phyloP scores from a whole-genome alignment of 2,113 vertebrate species.

The Phyllostomus hastatus region DNA sequence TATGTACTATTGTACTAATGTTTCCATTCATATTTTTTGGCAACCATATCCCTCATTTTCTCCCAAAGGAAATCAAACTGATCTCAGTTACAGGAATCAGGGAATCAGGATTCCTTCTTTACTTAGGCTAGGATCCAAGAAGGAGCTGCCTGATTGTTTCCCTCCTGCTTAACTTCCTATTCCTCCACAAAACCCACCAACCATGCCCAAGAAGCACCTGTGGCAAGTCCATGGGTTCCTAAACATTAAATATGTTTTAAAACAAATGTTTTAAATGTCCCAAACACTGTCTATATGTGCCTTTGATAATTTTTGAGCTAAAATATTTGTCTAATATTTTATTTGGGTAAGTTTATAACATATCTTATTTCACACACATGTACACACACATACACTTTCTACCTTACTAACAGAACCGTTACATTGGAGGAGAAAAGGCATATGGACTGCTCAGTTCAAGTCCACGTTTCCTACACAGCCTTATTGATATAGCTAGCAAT shows the following conservation, averaged over 20 bases:
- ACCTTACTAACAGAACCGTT: neutral
- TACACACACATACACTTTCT: neutral
- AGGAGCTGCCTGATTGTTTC: rapidly evolving
- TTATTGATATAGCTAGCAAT: neutral
- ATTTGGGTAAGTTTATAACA: neutral
- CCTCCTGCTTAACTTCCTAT: neutral
- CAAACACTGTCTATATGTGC: neutral
- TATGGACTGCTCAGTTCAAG: neutral
- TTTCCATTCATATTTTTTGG: neutral
- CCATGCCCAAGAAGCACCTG: neutral
- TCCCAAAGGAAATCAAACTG: neutral
- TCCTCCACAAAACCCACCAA: neutral
- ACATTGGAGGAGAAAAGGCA: neutral
- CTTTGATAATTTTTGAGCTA: neutral
- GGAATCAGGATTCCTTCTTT: neutral
- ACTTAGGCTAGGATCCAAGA: no score
- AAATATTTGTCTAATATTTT: neutral
- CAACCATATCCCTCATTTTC: rapidly evolving
- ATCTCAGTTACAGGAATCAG: neutral
- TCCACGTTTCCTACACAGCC: neutral
- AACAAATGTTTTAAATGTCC: neutral
- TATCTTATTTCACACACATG: neutral
- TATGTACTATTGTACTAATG: no score
- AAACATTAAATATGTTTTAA: neutral
- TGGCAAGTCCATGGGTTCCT: neutral